Percentiles rank a stretch among this genome's conserved stretches.
Conservation (phyloP, 2,113 vertebrate genomes). For the Notarius lentiginosus region DNA sequence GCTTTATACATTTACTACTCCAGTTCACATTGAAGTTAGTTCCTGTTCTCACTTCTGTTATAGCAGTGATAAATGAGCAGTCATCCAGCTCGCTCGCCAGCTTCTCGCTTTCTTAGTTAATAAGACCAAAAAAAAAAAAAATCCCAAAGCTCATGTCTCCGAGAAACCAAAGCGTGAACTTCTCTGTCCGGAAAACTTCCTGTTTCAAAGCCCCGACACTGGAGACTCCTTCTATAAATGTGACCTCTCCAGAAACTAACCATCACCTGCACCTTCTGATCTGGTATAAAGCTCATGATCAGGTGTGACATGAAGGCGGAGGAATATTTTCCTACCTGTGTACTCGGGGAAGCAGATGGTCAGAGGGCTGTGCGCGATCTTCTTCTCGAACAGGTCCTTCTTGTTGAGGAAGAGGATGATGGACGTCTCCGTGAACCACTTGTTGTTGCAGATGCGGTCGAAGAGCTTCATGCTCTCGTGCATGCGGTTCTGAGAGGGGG, state of each 20-base stretch:
- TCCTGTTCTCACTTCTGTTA: background rate
- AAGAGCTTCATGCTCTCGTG: too few relatives aligned
- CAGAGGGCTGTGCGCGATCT: constrained; percentile 90
- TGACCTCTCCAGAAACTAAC: too few relatives aligned
- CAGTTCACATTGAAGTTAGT: background rate
- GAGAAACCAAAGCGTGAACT: too few relatives aligned
- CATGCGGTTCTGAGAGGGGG: constrained; percentile 86
- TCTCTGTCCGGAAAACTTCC: too few relatives aligned
- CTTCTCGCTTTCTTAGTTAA: too few relatives aligned
- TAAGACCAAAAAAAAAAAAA: too few relatives aligned
- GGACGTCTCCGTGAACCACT: constrained; percentile 99
- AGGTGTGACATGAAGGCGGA: too few relatives aligned
- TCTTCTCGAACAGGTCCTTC: constrained; percentile 98
- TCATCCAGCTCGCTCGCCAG: background rate
- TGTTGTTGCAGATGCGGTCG: constrained; percentile 64
- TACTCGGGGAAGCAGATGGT: constrained; percentile 98
- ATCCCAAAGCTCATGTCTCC: too few relatives aligned
- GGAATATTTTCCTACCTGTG: constrained; percentile 73
- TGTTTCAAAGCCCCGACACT: too few relatives aligned
- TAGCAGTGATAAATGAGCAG: too few relatives aligned
- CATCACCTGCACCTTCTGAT: background rate
- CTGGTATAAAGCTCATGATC: background rate
- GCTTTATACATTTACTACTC: background rate
- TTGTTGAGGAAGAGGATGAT: constrained; percentile 99
- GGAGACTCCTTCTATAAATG: too few relatives aligned